Evolutionary conservation across 2,797 vertebrate genomes (phyloP).

Genomic region (Oreochromis grahami): DNA sequence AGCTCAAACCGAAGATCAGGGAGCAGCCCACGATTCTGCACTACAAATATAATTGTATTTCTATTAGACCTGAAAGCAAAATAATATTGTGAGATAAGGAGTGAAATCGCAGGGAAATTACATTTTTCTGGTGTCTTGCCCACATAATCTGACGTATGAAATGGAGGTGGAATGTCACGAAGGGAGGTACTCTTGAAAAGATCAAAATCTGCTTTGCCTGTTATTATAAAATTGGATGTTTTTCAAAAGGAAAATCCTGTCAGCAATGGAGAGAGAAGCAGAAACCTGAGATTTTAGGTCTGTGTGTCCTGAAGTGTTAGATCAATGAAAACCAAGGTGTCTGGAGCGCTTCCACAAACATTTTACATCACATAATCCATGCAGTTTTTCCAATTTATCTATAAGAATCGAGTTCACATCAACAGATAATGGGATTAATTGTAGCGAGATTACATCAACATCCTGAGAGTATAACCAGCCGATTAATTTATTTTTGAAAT

Average conservation of each 20-base stretch:
- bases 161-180: neutral
- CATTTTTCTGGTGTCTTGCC: neutral
- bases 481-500: neutral
- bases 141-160: neutral
- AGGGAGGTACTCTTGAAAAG: neutral
- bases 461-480: neutral
- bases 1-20: neutral
- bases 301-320: neutral
- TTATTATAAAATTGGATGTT: neutral
- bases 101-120: neutral
- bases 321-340: neutral
- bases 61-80: neutral
- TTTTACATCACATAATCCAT: neutral
- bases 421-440: neutral
- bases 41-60: neutral
- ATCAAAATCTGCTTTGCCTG: neutral
- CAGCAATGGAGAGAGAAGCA: neutral
- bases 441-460: neutral
- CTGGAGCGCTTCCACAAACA: neutral
- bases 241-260: neutral
- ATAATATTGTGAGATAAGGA: neutral
- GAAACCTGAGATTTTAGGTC: neutral
- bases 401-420: accelerated
- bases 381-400: neutral
- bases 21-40: neutral